Evolutionary conservation across 30 jellyfish, hydroid and myxozoan genomes (phyloP).

Genomic region (Rhopilema esculentum): DNA sequence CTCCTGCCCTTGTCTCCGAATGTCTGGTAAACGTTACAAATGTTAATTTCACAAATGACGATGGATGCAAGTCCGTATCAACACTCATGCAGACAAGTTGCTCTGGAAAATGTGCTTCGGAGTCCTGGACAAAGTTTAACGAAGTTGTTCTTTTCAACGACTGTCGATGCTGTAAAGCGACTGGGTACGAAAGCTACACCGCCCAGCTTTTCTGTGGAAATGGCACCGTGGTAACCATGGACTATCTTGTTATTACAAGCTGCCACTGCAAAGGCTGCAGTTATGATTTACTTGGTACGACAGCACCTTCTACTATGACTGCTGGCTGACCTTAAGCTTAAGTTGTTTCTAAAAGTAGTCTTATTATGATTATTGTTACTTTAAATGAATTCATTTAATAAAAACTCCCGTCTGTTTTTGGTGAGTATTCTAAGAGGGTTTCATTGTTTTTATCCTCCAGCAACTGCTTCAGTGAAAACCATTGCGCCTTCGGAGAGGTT

Average conservation of each 20-base stretch:
- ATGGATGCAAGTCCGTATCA: constrained; percentile 49
- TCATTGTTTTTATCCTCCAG: not conserved
- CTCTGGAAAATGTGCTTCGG: constrained; percentile 61
- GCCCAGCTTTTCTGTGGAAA: constrained; percentile 46
- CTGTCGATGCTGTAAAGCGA: constrained; percentile 77
- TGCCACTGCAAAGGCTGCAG: constrained; percentile 55
- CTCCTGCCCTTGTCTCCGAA: constrained; percentile 10
- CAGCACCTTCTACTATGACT: not conserved
- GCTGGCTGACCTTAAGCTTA: not conserved
- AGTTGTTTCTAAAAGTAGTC: not conserved
- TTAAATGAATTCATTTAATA: not conserved
- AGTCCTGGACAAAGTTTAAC: constrained; percentile 29
- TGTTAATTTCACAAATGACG: not conserved
- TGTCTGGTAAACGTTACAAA: not conserved
- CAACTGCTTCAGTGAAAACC: not conserved
- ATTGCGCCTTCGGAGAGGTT: not conserved
- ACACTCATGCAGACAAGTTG: constrained; percentile 38
- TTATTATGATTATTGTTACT: not conserved
- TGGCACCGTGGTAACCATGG: constrained; percentile 40
- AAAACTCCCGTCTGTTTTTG: not conserved
- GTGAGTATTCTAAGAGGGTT: not conserved
- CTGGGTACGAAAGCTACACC: constrained; percentile 17
- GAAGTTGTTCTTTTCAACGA: not conserved
- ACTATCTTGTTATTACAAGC: constrained; percentile 16
- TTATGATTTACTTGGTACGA: constrained; percentile 63